A percentile compares a stretch with the other conserved stretches of the same genome.
These are phyloP conservation scores for Siniperca obscura DNA, from an alignment of 2,797 vertebrate species.

Conservation along the genomic window DNA sequence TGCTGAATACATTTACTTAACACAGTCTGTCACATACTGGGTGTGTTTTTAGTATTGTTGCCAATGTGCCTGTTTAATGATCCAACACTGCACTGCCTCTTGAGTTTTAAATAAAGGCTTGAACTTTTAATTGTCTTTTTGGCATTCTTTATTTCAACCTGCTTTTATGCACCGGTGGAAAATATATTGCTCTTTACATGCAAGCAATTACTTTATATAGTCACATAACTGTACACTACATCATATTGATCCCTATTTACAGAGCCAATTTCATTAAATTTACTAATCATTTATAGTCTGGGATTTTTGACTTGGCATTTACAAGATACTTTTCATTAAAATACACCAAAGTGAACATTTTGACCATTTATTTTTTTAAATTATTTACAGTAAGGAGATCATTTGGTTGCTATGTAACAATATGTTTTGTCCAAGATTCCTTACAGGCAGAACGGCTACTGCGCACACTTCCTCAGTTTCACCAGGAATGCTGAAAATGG, in stretches of 20 bases:
- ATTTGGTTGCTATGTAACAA: background rate
- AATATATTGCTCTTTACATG: background rate
- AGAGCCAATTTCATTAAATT: background rate
- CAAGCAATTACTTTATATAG: background rate
- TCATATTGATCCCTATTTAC: background rate
- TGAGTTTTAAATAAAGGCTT: conserved; percentile 64
- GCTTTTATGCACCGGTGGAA: background rate
- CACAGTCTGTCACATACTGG: conserved; percentile 6
- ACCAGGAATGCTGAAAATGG: conserved; percentile 91
- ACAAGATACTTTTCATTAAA: background rate
- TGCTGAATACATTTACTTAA: background rate
- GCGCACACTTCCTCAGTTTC: conserved; percentile 89
- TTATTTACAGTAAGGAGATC: background rate
- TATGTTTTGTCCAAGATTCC: background rate
- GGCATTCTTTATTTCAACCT: background rate
- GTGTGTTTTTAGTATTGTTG: conserved; percentile 24
- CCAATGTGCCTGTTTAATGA: conserved; percentile 31
- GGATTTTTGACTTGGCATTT: background rate
- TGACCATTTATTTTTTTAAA: conserved; percentile 12
- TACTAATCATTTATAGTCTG: background rate
- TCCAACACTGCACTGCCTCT: conserved; percentile 8
- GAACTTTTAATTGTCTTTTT: conserved; percentile 13
- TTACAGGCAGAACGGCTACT: conserved; percentile 20
- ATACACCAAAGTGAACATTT: background rate
- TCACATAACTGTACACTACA: background rate